Evolutionary conservation across 2,797 vertebrate genomes (phyloP), one percentile per base, ranked within the genome.

Genomic region (Nothura maculosa): DNA sequence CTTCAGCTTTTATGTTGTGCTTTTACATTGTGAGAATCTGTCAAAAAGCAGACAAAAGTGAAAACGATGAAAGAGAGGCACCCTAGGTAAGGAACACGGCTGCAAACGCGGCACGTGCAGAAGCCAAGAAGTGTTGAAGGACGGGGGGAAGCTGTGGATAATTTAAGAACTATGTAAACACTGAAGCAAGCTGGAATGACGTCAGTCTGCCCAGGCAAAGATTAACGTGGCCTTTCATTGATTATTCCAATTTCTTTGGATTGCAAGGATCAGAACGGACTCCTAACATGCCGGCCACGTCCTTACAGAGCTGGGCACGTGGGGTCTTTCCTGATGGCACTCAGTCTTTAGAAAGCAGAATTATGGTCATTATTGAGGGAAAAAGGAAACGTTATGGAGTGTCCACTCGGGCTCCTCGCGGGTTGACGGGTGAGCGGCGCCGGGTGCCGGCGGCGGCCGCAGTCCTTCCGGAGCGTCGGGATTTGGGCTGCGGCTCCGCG

Each of bases 221-320:
- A 16, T 24, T 66, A 62, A 58, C 13, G 7, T 60, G 47, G 55
- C n/a, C 8, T 77, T 27, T n/a, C 18, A n/a, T 9, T 77, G 47
- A 87, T 70, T 81, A 48, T 62, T 82, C 81, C 27, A 6, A 70
- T 70, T 90, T 77, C 21, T 77, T 72, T 70, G 10, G 5, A 67
- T 72, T 67, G 64, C 18, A 77, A 70, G 17, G 24, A 76, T 70
- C n/a, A 73, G 22, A 72, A 58, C 58, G 52, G 45, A 69, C 32
- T 81, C 38, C 30, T 67, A 30, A 4, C 40, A 58, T 25, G 19
- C 60, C 30, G 8, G 63, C 16, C 43, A 32, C 15, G 15, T 43
- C 40, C 55, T 79, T 60, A 57, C 7, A 61, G 54, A 36, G 66
- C 16, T 19, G 69, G 36, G 11, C 19, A 61, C 8, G 12, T 1